Conservation (phyloP, 2,797 vertebrate species). For the Pipistrellus pygmaeus region DNA sequence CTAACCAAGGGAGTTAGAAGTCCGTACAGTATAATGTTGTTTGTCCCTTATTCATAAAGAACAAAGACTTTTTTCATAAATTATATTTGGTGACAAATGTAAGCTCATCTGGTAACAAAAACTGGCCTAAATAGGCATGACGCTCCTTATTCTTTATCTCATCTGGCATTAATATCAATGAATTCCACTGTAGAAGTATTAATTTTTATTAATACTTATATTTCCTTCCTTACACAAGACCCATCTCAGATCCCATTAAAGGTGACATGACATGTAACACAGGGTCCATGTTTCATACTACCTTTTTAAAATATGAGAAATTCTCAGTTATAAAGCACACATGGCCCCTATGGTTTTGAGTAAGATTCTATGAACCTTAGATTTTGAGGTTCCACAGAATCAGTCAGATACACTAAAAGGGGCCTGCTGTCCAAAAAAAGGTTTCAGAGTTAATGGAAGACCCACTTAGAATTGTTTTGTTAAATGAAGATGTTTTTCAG, state of each 20-base stretch:
- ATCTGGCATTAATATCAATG: not conserved
- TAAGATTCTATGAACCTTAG: not conserved
- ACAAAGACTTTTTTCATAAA: conserved; percentile 39
- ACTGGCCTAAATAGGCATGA: not conserved
- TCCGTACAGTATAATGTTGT: not conserved
- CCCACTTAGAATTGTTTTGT: not conserved
- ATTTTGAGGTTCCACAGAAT: not conserved
- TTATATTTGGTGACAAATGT: conserved; percentile 2
- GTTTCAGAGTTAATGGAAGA: not conserved
- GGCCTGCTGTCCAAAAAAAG: not conserved
- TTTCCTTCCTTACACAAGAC: not conserved
- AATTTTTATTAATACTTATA: not conserved
- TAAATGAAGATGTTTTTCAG: not conserved
- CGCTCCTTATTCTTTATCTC: not conserved
- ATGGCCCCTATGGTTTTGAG: not conserved
- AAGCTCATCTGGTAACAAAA: conserved; percentile 21
- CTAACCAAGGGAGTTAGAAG: accelerated
- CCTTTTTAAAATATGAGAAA: conserved; percentile 29
- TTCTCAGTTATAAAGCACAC: conserved; percentile 1
- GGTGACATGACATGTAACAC: not conserved
- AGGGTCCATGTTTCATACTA: not conserved
- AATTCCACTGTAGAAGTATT: not conserved
- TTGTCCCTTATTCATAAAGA: conserved; percentile 11
- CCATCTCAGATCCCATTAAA: not conserved
- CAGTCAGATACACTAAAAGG: not conserved